These are phyloP conservation scores for Periplaneta americana DNA, from an alignment of 1,140 invertebrate genomes.

Conservation along the genomic window DNA sequence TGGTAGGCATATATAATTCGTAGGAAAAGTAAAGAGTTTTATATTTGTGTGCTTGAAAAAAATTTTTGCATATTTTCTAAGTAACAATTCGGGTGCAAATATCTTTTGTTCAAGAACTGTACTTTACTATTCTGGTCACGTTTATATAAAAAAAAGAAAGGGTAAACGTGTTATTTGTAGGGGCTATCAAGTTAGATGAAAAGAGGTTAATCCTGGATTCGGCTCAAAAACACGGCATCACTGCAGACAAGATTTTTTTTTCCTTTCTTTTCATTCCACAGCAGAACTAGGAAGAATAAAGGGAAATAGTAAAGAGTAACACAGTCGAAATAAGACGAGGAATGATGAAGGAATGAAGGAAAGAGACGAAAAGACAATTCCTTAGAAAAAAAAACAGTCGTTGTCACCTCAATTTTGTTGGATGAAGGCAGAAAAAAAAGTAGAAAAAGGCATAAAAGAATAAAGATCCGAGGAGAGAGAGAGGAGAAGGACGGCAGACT, in stretches of 20 bases:
- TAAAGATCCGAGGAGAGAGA: not conserved
- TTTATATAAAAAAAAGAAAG: not conserved
- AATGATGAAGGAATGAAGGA: not conserved
- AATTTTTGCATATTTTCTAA: too few species aligned
- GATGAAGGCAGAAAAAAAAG: not conserved
- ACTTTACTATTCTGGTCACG: not conserved
- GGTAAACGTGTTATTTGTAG: not conserved
- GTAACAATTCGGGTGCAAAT: too few species aligned
- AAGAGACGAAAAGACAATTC: not conserved
- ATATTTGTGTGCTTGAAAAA: too few species aligned
- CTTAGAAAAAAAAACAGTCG: not conserved
- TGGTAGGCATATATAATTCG: too few species aligned
- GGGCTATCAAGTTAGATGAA: not conserved
- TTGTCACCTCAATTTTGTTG: not conserved
- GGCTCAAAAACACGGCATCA: not conserved
- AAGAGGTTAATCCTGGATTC: not conserved
- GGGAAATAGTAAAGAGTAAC: not conserved
- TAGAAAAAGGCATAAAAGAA: not conserved
- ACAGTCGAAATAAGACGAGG: not conserved
- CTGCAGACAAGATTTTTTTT: not conserved
- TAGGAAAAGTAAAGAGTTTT: too few species aligned
- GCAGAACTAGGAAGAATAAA: not conserved
- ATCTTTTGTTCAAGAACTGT: too few species aligned
- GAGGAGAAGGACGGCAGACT: not conserved
- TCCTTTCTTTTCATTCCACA: not conserved